Conservation (phyloP, 2,797 vertebrate species). For the Lagorchestes hirsutus region DNA sequence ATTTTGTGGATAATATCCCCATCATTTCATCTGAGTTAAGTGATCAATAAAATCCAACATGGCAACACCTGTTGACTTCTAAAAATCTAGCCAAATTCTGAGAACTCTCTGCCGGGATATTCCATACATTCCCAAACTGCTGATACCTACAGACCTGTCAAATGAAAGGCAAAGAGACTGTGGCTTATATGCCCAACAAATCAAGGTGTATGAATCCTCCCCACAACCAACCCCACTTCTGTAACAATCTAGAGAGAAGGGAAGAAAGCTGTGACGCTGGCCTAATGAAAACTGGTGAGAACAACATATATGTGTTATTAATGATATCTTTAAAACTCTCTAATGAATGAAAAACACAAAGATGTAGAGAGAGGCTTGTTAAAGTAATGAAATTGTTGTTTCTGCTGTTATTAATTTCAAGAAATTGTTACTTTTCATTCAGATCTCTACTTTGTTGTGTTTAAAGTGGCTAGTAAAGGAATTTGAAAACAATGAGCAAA, state of each 20-base stretch:
- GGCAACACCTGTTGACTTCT: slow-evolving; percentile 55
- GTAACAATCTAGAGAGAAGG: background rate
- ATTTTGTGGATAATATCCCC: slow-evolving; percentile 74
- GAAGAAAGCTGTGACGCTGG: background rate
- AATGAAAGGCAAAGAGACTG: background rate
- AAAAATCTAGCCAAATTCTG: slow-evolving; percentile 35
- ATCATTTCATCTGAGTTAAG: slow-evolving; percentile 68
- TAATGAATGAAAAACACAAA: background rate
- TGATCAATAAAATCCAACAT: slow-evolving; percentile 66
- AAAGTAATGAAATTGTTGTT: background rate
- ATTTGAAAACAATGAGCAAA: slow-evolving; percentile 18
- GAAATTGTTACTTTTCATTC: slow-evolving; percentile 29
- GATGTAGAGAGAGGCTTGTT: background rate
- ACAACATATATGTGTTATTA: background rate
- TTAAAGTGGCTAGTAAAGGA: background rate
- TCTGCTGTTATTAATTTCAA: background rate
- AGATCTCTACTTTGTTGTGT: slow-evolving; percentile 46
- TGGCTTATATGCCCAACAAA: background rate
- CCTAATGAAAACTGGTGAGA: background rate
- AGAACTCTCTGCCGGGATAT: slow-evolving; percentile 20
- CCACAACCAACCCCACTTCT: background rate
- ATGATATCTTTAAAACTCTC: background rate
- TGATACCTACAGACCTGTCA: background rate
- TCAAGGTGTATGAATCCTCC: background rate
- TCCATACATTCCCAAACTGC: background rate